Conservation (phyloP, 2,113 vertebrate species). For the Craseonycteris thonglongyai region DNA sequence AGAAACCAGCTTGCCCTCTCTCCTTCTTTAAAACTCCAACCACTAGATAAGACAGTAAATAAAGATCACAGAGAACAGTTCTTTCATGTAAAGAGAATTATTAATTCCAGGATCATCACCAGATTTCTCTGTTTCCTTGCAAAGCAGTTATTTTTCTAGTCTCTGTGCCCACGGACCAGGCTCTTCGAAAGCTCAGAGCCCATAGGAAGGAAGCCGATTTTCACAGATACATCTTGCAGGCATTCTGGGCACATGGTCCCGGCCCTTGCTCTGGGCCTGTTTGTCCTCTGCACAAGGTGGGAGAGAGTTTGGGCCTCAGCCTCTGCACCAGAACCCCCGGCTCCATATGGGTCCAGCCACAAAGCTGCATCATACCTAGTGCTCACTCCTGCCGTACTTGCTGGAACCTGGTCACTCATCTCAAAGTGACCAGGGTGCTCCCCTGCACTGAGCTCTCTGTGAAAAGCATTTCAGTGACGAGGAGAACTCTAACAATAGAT, state of each 20-base stretch:
- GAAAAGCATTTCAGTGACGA: background rate
- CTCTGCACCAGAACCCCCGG: background rate
- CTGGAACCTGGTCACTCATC: background rate
- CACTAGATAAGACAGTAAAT: background rate
- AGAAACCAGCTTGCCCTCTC: background rate
- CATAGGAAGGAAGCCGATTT: background rate
- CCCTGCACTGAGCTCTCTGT: background rate
- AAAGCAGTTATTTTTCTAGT: constrained; percentile 50
- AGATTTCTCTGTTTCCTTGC: constrained; percentile 49
- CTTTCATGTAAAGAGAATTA: constrained; percentile 58
- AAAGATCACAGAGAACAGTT: constrained; percentile 53
- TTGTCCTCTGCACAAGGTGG: background rate
- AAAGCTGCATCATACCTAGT: background rate
- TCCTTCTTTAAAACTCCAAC: constrained; percentile 26
- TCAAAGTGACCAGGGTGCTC: background rate
- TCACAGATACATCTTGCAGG: constrained; percentile 9
- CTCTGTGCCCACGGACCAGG: constrained; percentile 41
- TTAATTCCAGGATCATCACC: constrained; percentile 20
- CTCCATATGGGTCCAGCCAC: background rate
- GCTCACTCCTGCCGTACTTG: background rate
- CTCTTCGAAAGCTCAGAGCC: background rate
- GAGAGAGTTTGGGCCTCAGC: background rate
- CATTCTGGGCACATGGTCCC: background rate
- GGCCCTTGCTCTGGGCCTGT: background rate
- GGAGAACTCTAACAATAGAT: background rate